These are phyloP conservation scores for Anthonomus grandis DNA, from an alignment of 1,140 invertebrate genomes.

Conservation along the genomic window DNA sequence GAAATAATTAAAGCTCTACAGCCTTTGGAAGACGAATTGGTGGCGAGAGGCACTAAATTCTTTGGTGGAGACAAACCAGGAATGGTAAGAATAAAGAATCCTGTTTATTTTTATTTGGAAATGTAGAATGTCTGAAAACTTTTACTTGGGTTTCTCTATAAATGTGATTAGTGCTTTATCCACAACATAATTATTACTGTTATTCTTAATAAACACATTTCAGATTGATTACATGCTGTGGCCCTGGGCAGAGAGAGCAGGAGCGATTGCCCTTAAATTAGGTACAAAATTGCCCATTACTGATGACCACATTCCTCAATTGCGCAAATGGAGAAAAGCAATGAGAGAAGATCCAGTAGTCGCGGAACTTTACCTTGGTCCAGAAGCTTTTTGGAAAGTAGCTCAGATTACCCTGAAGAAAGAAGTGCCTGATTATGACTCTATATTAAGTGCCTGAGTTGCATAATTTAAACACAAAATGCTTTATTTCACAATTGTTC, in stretches of 20 bases:
- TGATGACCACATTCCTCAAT: slow-evolving; percentile 30
- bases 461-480: too few species aligned
- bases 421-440: slow-evolving; percentile 36
- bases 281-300: slow-evolving; percentile 56
- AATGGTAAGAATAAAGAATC: slow-evolving; percentile 55
- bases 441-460: slow-evolving; percentile 26
- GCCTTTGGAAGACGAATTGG: slow-evolving; percentile 65
- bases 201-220: slow-evolving; percentile 18
- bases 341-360: slow-evolving; percentile 64
- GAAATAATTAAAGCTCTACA: slow-evolving; percentile 55
- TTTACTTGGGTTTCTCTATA: not conserved
- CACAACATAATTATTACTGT: not conserved
- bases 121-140: not conserved
- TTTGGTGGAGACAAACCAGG: slow-evolving; percentile 68
- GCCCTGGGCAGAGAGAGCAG: slow-evolving; percentile 78
- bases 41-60: slow-evolving; percentile 59
- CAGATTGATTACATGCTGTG: slow-evolving; percentile 81
- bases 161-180: too few species aligned
- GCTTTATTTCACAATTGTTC: too few species aligned
- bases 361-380: slow-evolving; percentile 35
- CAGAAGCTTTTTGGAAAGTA: slow-evolving; percentile 40
- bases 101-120: too few species aligned
- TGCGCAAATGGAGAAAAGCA: slow-evolving; percentile 59
- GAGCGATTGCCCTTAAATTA: slow-evolving; percentile 53
- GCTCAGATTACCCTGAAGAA: slow-evolving; percentile 32